Conservation (phyloP, 1,140 invertebrate species). For the Mactra quadrangularis region DNA sequence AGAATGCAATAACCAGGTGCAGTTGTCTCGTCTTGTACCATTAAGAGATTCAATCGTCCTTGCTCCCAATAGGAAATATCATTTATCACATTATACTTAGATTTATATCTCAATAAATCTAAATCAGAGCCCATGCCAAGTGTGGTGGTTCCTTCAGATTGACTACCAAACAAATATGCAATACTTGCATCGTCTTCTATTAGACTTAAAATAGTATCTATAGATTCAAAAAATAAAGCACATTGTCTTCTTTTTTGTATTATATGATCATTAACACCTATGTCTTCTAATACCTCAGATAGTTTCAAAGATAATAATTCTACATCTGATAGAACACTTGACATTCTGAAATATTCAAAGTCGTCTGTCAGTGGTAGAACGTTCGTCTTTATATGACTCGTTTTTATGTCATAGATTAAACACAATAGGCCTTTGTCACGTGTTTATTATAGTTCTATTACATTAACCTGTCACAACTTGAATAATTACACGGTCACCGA, state of each 20-base stretch:
- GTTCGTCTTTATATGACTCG: too few relatives aligned
- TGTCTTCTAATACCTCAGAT: conserved; percentile 3
- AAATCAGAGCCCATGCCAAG: not conserved
- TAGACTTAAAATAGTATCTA: not conserved
- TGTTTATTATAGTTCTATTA: too few relatives aligned
- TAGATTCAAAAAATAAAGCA: not conserved
- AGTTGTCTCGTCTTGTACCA: not conserved
- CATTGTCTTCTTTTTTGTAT: not conserved
- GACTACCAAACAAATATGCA: conserved; percentile 19
- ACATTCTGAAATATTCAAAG: conserved; percentile 31
- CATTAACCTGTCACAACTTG: too few relatives aligned
- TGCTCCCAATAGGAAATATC: not conserved
- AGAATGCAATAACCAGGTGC: conserved; percentile 5
- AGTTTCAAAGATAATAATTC: not conserved
- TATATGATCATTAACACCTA: conserved; percentile 1
- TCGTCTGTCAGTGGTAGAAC: too few relatives aligned
- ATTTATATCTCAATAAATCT: not conserved
- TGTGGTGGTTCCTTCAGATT: conserved; percentile 18
- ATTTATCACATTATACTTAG: not conserved
- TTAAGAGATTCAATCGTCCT: not conserved
- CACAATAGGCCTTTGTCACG: too few relatives aligned
- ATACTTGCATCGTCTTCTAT: too few relatives aligned
- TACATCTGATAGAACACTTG: not conserved
- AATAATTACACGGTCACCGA: too few relatives aligned
- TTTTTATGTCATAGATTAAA: too few relatives aligned